These are phyloP conservation scores for Manacus vitellinus DNA, from an alignment of 2,113 vertebrate species.

Conservation along the genomic window DNA sequence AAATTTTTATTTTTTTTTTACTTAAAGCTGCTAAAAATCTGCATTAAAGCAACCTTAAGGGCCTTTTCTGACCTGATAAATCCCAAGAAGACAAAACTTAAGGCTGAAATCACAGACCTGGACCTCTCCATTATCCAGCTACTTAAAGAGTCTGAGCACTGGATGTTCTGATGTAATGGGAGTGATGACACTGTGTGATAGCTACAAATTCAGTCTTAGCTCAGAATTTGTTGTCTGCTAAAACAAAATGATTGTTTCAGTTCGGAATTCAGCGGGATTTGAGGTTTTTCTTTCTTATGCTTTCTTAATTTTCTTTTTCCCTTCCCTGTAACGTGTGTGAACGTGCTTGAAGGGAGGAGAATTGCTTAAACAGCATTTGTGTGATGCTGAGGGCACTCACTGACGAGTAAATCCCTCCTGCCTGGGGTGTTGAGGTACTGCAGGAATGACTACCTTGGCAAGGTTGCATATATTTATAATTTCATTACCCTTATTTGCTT, in stretches of 20 bases:
- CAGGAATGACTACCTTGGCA: neutral
- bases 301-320: accelerated
- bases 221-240: neutral
- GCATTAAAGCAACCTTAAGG: neutral
- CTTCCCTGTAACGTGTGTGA: accelerated
- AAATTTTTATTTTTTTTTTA: neutral
- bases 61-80: neutral
- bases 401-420: neutral
- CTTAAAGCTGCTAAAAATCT: neutral
- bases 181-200: neutral
- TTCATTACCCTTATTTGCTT: neutral
- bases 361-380: neutral
- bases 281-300: neutral
- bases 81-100: neutral
- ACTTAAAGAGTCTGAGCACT: neutral
- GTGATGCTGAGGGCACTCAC: too few species aligned
- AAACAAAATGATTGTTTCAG: neutral
- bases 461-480: neutral
- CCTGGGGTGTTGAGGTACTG: neutral
- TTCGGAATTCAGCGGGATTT: neutral
- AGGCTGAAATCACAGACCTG: neutral
- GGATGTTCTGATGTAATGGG: neutral
- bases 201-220: neutral
- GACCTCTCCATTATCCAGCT: neutral
- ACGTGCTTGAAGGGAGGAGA: neutral